phyloP scores from a whole-genome alignment of 2,888 invertebrate species.

The Rhabditoides inermis region DNA sequence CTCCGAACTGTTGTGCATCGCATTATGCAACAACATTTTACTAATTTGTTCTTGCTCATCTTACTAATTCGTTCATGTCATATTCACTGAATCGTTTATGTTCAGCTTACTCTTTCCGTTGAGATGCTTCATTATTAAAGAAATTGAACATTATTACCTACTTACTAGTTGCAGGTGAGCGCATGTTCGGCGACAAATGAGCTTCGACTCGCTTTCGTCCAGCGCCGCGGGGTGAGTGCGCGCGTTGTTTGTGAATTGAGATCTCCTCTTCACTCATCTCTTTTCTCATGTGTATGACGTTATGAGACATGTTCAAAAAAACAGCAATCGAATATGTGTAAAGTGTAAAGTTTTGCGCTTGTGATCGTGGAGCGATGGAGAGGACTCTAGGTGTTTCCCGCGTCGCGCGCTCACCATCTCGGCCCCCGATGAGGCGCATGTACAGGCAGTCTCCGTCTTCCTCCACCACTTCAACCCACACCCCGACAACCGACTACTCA shows the following conservation, averaged over 20 bases:
- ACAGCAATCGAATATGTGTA: too few relatives aligned
- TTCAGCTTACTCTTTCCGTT: too few relatives aligned
- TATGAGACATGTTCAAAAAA: too few relatives aligned
- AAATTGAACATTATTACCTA: too few relatives aligned
- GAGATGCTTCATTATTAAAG: too few relatives aligned
- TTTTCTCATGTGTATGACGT: not conserved
- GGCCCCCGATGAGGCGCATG: conserved; percentile 35
- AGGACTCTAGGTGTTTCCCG: conserved; percentile 27
- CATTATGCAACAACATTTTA: too few relatives aligned
- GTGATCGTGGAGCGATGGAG: not conserved
- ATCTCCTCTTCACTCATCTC: not conserved
- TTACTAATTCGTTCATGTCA: too few relatives aligned
- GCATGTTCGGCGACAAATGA: conserved; percentile 28
- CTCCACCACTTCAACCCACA: conserved; percentile 7
- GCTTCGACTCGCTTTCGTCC: conserved; percentile 36
- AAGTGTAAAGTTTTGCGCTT: too few relatives aligned
- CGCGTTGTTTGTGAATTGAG: conserved; percentile 1
- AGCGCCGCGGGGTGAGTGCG: conserved; percentile 25
- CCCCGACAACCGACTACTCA: too few relatives aligned
- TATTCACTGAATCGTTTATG: too few relatives aligned
- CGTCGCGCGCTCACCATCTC: conserved; percentile 41
- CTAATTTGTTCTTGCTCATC: too few relatives aligned
- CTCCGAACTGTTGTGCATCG: too few relatives aligned
- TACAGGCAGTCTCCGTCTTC: conserved; percentile 20
- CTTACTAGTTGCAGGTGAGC: not conserved